These are phyloP conservation scores for Brassicogethes aeneus DNA, from an alignment of 2,888 invertebrate genomes.

Conservation along the genomic window DNA sequence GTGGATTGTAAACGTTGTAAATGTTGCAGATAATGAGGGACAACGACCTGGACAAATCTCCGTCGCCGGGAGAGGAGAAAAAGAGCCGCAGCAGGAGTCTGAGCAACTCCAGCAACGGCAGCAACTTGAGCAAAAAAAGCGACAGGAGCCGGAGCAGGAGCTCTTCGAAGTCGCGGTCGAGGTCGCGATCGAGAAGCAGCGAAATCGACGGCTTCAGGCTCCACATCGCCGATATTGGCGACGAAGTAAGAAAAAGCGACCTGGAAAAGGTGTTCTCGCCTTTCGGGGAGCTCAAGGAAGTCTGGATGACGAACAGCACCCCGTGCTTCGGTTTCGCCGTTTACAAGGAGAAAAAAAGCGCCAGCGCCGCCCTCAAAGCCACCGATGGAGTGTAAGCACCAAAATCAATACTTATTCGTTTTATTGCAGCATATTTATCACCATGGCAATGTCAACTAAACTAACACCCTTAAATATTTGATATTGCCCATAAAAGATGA, in stretches of 20 bases:
- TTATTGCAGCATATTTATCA: no score
- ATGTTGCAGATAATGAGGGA: not conserved
- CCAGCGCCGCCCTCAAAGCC: slow-evolving; percentile 40
- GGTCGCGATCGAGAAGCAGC: slow-evolving; percentile 36
- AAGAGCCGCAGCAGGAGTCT: not conserved
- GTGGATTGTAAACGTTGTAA: not conserved
- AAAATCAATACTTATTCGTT: slow-evolving; percentile 2
- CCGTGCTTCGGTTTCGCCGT: slow-evolving; percentile 55
- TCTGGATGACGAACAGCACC: slow-evolving; percentile 51
- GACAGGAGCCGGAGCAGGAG: slow-evolving; percentile 21
- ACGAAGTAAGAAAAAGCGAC: slow-evolving; percentile 44
- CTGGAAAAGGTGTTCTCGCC: slow-evolving; percentile 46
- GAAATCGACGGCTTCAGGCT: slow-evolving; percentile 41
- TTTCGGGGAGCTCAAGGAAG: slow-evolving; percentile 46
- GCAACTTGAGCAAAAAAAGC: slow-evolving; percentile 19
- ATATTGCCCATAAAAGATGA: slow-evolving; percentile 1
- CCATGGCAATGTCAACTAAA: no score
- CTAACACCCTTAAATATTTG: no score
- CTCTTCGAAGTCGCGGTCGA: slow-evolving; percentile 32
- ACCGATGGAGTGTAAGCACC: slow-evolving; percentile 44
- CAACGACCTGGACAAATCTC: not conserved
- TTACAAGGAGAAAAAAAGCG: slow-evolving; percentile 46
- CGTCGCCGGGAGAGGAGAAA: not conserved
- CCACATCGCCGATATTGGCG: slow-evolving; percentile 47
- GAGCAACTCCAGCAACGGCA: not conserved